Base-by-base conservation (phyloP, 2,888 invertebrate species). In the Acronicta aceris region DNA sequence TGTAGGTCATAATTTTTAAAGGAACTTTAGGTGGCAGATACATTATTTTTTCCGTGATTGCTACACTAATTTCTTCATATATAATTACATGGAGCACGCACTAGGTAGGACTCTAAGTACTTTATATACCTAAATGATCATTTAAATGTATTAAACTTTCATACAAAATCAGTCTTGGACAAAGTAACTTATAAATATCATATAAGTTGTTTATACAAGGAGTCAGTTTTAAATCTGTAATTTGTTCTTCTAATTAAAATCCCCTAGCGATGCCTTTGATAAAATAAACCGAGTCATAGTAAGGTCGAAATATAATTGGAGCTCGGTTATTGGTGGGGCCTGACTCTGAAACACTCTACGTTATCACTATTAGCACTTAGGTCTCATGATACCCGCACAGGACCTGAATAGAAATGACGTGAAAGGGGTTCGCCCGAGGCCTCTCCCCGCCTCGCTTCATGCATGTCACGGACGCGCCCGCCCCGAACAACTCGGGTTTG, bases 281-380 rank as follows among this genome's bases (percentile, higher is more conserved):
- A 67, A 72, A 64, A 77, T 71, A 62, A 68, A 60, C 67, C 49
- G n/a, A 65, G 62, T 55, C 49, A 68, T 64, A 75, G 69, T 70
- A 59, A 71, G 75, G 70, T 65, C 64, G 50, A 40, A 46, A 78
- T 82, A 83, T 84, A 85, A 85, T 84, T 85, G 83, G 65, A n/a
- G 42, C 59, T 27, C 65, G 74, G 77, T 82, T 84, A 84, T 83
- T 81, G 81, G 76, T 69, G 59, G 63, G 73, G 75, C 69, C 74
- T 66, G 75, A 77, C 53, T 68, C 67, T 65, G 75, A 52, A 76
- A 75, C 81, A 81, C 80, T 84, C 80, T 77, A 76, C 81, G 81
- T 86, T 89, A 91, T 88, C 86, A 85, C 85, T 84, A 85, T 89
- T 86, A 90, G 88, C 87, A 88, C 90, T 90, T 87, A 90, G 88